A percentile compares a stretch with the other conserved stretches of the same genome.
These are phyloP conservation scores for Morbakka virulenta DNA, from an alignment of 30 jellyfish, hydroid and myxozoan genomes.

Conservation along the genomic window DNA sequence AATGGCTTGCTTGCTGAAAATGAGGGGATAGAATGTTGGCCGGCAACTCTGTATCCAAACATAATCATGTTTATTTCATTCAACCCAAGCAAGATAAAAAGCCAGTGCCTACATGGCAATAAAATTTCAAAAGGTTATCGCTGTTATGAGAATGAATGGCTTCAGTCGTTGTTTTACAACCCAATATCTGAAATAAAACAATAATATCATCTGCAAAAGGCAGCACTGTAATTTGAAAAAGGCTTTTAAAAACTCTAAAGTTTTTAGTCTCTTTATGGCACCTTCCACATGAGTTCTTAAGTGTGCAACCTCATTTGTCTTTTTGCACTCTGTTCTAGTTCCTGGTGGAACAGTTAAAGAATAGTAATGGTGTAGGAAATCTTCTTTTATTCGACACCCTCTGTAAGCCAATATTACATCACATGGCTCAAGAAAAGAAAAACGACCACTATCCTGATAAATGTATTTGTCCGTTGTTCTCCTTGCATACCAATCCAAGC, in stretches of 20 bases:
- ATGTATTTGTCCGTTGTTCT: slow-evolving; percentile 44
- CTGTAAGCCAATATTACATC: slow-evolving; percentile 66
- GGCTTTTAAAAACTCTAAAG: slow-evolving; percentile 38
- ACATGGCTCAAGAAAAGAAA: slow-evolving; percentile 49
- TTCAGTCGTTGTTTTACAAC: background rate
- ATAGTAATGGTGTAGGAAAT: slow-evolving; percentile 23
- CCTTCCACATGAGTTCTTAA: slow-evolving; percentile 64
- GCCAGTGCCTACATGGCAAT: too few relatives aligned
- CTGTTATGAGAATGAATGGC: slow-evolving; percentile 25
- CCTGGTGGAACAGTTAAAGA: slow-evolving; percentile 60
- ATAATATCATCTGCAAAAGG: slow-evolving; percentile 51
- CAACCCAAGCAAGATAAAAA: slow-evolving; percentile 9
- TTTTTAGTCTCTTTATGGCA: slow-evolving; percentile 58
- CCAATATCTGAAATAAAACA: background rate
- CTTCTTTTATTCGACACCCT: slow-evolving; percentile 66
- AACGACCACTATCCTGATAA: slow-evolving; percentile 47
- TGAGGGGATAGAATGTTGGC: slow-evolving; percentile 41
- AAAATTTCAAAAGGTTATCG: slow-evolving; percentile 37
- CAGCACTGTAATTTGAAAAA: slow-evolving; percentile 37
- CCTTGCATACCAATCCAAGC: slow-evolving; percentile 46
- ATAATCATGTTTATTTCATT: slow-evolving; percentile 9
- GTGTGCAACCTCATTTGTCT: slow-evolving; percentile 44
- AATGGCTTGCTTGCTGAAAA: slow-evolving; percentile 48
- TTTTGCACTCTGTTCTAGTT: slow-evolving; percentile 46
- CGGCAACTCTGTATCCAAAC: slow-evolving; percentile 29